Evolutionary conservation across 2,888 invertebrate species (phyloP).

Genomic region (Desoria tigrina): DNA sequence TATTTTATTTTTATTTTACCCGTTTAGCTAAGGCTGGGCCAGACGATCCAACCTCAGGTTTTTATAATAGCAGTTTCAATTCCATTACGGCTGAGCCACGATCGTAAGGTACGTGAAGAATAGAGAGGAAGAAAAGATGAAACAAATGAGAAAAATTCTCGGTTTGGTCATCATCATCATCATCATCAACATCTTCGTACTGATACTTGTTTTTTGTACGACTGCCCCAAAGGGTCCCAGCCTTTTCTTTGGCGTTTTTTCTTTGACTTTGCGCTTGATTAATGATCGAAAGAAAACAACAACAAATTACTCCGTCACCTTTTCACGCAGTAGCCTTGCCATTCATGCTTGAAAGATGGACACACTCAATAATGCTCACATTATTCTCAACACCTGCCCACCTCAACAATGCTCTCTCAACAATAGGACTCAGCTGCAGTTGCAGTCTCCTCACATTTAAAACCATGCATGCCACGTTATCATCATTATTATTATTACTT

Average conservation of each 20-base stretch:
- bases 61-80: neutral
- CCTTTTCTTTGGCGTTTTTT: constrained; percentile 30
- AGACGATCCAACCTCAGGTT: neutral
- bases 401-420: constrained; percentile 10
- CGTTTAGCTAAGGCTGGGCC: neutral
- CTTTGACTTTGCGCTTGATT: constrained; percentile 53
- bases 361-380: constrained; percentile 48
- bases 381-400: constrained; percentile 51
- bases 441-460: constrained; percentile 11
- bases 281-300: constrained; percentile 53
- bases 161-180: constrained; percentile 42
- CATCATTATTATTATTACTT: neutral
- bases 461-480: neutral
- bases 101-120: neutral
- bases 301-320: constrained; percentile 53
- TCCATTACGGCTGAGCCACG: neutral
- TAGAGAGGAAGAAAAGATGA: constrained; percentile 12
- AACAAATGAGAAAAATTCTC: constrained; percentile 35
- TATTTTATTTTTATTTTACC: too few relatives aligned
- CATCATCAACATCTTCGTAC: too few relatives aligned
- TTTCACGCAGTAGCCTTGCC: constrained; percentile 45
- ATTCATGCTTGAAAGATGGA: constrained; percentile 39
- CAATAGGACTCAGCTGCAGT: constrained; percentile 13
- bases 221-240: constrained; percentile 41
- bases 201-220: constrained; percentile 43